Evolutionary conservation across 2,113 vertebrate species (phyloP).

Genomic region (Collichthys lucidus): DNA sequence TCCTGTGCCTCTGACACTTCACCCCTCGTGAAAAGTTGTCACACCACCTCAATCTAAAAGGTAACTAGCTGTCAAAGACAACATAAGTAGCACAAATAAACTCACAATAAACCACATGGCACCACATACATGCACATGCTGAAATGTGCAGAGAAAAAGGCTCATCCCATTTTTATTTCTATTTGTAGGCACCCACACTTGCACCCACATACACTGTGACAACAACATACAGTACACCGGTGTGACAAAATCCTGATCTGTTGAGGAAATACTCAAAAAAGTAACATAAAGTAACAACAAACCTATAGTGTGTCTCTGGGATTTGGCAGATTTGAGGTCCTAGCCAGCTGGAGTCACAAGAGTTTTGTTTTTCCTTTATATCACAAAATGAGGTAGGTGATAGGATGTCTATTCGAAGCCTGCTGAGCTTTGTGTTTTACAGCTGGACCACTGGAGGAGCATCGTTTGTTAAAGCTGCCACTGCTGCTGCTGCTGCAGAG

Average conservation of each 20-base stretch:
- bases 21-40: constrained; percentile 4
- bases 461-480: constrained; percentile 62
- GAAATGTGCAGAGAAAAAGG: background rate
- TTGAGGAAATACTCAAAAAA: background rate
- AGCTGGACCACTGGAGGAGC: constrained; percentile 35
- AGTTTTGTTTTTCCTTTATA: constrained; percentile 32
- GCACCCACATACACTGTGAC: background rate
- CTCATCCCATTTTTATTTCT: background rate
- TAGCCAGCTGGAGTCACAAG: constrained; percentile 8
- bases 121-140: background rate
- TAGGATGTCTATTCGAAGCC: constrained; percentile 28
- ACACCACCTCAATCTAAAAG: background rate
- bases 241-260: background rate
- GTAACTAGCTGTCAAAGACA: background rate
- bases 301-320: background rate
- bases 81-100: no score
- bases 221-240: background rate
- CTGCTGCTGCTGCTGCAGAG: constrained; percentile 37
- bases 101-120: background rate
- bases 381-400: constrained; percentile 24
- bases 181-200: background rate
- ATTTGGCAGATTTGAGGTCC: constrained; percentile 1
- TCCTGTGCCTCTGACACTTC: constrained; percentile 34
- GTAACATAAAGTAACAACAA: background rate
- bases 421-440: constrained; percentile 51